These are phyloP conservation scores for Apis florea DNA, from an alignment of 1,140 invertebrate species.

Conservation along the genomic window DNA sequence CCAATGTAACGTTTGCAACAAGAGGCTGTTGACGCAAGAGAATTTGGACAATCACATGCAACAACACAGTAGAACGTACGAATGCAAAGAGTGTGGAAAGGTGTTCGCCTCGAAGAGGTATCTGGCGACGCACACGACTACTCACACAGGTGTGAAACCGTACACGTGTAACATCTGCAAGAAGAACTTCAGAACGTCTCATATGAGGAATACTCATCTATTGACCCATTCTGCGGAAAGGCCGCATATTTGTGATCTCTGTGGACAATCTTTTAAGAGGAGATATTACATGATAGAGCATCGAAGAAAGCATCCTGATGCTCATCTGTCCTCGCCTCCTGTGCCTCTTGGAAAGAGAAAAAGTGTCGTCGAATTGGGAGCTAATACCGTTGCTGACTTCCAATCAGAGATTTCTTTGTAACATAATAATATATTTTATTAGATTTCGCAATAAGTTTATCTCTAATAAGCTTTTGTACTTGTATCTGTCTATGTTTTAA, in stretches of 20 bases:
- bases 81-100: slow-evolving; percentile 70
- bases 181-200: slow-evolving; percentile 68
- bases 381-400: not conserved
- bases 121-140: slow-evolving; percentile 78
- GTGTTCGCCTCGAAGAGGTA: slow-evolving; percentile 70
- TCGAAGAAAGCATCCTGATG: slow-evolving; percentile 67
- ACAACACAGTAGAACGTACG: slow-evolving; percentile 66
- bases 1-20: slow-evolving; percentile 64
- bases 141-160: slow-evolving; percentile 83
- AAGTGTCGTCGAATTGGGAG: not conserved
- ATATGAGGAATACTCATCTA: slow-evolving; percentile 75
- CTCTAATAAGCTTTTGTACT: not conserved
- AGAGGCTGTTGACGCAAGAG: slow-evolving; percentile 58
- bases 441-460: no score
- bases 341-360: slow-evolving; percentile 46
- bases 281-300: slow-evolving; percentile 71
- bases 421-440: not conserved
- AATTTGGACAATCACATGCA: slow-evolving; percentile 69
- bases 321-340: slow-evolving; percentile 57
- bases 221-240: slow-evolving; percentile 82
- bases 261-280: slow-evolving; percentile 82
- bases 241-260: slow-evolving; percentile 82
- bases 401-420: not conserved
- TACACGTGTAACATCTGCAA: slow-evolving; percentile 82
- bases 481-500: not conserved